A percentile compares a stretch with the other conserved stretches of the same genome.
These are phyloP conservation scores for Meleagris gallopavo DNA, from an alignment of 2,113 vertebrate species.

Conservation along the genomic window DNA sequence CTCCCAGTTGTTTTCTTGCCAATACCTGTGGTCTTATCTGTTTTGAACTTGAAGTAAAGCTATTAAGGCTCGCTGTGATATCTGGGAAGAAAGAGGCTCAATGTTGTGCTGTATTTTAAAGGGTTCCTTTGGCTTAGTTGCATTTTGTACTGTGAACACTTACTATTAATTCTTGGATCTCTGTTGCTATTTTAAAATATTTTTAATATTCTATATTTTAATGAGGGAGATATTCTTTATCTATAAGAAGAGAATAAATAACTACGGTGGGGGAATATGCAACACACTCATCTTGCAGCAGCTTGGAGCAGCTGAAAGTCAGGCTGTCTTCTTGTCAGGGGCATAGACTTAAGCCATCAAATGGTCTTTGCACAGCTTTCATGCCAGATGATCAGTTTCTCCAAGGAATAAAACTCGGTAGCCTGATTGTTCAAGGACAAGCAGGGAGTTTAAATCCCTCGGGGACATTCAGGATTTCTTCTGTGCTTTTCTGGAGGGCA, in stretches of 20 bases:
- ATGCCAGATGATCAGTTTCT: neutral
- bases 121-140: neutral
- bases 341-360: neutral
- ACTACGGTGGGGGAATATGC: neutral
- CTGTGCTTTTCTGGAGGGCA: neutral
- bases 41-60: neutral
- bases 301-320: neutral
- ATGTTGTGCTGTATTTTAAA: neutral
- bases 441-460: neutral
- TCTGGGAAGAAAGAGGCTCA: neutral
- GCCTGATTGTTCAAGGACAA: neutral
- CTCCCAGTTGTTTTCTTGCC: neutral
- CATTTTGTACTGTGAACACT: neutral
- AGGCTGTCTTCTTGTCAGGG: neutral
- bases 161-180: neutral
- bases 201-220: neutral
- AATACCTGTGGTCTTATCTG: neutral
- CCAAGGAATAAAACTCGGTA: neutral
- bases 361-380: neutral
- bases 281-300: neutral
- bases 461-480: neutral
- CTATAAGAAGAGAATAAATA: neutral
- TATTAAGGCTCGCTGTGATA: rapidly evolving
- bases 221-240: neutral
- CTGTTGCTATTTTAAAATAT: neutral